phyloP scores from a whole-genome alignment of 1,140 invertebrate species.

The Hermatobates lingyangjiaoensis region DNA sequence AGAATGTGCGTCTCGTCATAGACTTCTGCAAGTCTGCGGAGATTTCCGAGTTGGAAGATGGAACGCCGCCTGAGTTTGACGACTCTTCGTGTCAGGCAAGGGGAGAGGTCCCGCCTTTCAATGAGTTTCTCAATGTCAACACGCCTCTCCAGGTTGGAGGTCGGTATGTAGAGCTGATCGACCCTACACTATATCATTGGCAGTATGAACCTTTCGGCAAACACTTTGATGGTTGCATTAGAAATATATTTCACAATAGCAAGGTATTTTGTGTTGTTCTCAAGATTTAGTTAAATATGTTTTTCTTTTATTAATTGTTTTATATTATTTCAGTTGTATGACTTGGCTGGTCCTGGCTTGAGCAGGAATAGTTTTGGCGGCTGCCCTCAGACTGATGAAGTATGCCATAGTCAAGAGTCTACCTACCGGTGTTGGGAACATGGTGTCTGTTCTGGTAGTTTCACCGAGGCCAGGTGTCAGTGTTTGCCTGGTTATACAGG shows the following conservation, averaged over 20 bases:
- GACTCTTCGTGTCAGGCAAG: constrained; percentile 71
- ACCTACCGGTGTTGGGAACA: constrained; percentile 74
- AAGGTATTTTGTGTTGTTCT: constrained; percentile 30
- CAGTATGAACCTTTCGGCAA: constrained; percentile 68
- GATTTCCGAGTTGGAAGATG: constrained; percentile 72
- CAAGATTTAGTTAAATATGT: background rate
- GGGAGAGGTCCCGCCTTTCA: constrained; percentile 79
- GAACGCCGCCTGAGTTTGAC: constrained; percentile 68
- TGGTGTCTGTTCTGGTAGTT: constrained; percentile 79
- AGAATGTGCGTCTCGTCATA: constrained; percentile 71
- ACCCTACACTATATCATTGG: constrained; percentile 68
- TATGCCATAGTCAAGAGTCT: constrained; percentile 60
- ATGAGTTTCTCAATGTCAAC: constrained; percentile 92
- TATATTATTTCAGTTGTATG: constrained; percentile 43
- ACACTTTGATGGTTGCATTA: constrained; percentile 86
- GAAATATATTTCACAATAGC: constrained; percentile 88
- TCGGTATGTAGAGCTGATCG: constrained; percentile 64
- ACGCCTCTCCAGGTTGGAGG: constrained; percentile 71
- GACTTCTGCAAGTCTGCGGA: constrained; percentile 77
- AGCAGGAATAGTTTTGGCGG: constrained; percentile 66
- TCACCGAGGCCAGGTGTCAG: constrained; percentile 70
- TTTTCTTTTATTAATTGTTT: background rate
- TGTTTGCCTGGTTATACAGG: constrained; percentile 86
- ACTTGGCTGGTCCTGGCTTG: constrained; percentile 70
- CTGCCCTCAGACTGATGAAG: constrained; percentile 76